Evolutionary conservation across 2,113 vertebrate species (phyloP).

Genomic region (Pituophis catenifer): DNA sequence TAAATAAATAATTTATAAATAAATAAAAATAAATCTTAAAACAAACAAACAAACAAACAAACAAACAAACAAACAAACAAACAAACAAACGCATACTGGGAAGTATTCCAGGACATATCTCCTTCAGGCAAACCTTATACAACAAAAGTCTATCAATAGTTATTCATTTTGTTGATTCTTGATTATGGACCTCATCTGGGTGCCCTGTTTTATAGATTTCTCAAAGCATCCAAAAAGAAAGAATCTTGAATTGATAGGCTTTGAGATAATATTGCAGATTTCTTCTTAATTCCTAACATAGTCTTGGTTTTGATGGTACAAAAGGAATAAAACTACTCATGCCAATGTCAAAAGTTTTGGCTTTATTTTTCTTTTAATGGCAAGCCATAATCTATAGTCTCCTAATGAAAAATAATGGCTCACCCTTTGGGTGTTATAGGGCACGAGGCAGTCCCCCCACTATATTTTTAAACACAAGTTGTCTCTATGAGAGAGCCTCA

Average conservation of each 20-base stretch:
- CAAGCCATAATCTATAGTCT: constrained; percentile 21
- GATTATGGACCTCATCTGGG: neutral
- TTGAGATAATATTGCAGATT: neutral
- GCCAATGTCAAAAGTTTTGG: neutral
- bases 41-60: no score
- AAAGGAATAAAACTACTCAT: constrained; percentile 15
- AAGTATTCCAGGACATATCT: neutral
- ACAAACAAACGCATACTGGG: no score
- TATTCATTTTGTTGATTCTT: neutral
- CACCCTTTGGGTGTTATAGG: neutral
- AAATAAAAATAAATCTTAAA: no score
- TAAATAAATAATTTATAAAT: no score
- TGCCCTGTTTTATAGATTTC: neutral
- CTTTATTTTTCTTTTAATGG: neutral
- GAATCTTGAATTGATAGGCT: neutral
- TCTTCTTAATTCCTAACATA: neutral
- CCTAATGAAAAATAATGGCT: constrained; percentile 9
- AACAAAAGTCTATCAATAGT: neutral
- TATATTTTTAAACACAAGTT: constrained; percentile 13
- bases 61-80: no score
- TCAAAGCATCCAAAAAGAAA: neutral
- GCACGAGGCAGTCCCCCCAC: neutral
- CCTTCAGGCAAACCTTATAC: neutral
- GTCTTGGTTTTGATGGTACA: neutral
- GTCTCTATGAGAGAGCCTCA: constrained; percentile 6